Conservation (phyloP, 2,888 invertebrate genomes). For the Plagodis pulveraria region DNA sequence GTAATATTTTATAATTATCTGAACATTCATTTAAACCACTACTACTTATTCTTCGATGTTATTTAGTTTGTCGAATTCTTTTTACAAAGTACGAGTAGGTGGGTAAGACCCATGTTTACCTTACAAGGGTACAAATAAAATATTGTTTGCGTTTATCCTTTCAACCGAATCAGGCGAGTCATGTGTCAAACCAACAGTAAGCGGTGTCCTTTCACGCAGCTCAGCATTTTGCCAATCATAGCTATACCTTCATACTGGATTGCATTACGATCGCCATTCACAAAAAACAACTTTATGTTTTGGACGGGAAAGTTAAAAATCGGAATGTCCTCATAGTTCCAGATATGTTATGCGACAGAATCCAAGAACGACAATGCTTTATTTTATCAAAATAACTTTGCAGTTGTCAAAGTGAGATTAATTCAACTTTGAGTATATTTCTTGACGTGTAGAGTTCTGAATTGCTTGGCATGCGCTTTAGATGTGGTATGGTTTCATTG, state of each 20-base stretch:
- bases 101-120: constrained; percentile 1
- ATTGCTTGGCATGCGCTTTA: constrained; percentile 33
- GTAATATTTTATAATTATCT: no score
- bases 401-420: constrained; percentile 34
- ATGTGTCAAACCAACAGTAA: constrained; percentile 34
- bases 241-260: constrained; percentile 28
- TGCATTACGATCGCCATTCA: constrained; percentile 1
- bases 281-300: constrained; percentile 13
- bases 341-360: constrained; percentile 33
- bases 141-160: constrained; percentile 22
- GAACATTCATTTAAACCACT: no score
- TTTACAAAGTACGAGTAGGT: no score
- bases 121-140: not conserved
- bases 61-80: no score
- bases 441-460: constrained; percentile 35
- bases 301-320: constrained; percentile 12
- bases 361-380: constrained; percentile 35
- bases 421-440: constrained; percentile 21
- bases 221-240: constrained; percentile 50
- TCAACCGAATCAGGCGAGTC: constrained; percentile 37
- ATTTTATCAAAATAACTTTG: constrained; percentile 18
- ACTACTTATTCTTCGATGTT: no score
- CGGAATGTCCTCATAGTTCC: constrained; percentile 6
- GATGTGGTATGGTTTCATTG: constrained; percentile 21
- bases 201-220: constrained; percentile 19